Evolutionary conservation across 2,113 vertebrate genomes (phyloP).

Genomic region (Apteryx mantelli): DNA sequence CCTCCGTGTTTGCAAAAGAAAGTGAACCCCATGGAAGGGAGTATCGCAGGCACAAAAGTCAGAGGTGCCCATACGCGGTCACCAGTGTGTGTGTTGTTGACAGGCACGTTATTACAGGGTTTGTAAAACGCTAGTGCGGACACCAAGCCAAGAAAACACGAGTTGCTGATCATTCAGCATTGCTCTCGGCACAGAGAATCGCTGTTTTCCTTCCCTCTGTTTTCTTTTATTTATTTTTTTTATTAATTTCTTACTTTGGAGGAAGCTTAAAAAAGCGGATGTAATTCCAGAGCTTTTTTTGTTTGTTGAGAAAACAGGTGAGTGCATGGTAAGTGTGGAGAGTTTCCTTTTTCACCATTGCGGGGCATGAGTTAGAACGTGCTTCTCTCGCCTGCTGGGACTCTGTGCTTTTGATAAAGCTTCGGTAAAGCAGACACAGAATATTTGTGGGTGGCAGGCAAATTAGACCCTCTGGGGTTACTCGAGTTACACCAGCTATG

Average conservation of each 20-base stretch:
- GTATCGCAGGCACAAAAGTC: background rate
- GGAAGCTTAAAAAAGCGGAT: background rate
- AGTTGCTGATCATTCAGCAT: background rate
- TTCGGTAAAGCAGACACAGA: background rate
- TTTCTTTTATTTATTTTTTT: background rate
- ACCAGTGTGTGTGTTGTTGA: background rate
- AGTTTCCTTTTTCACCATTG: slow-evolving; percentile 30
- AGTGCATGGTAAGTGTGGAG: background rate
- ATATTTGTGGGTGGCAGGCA: background rate
- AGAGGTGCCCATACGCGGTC: background rate
- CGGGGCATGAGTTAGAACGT: slow-evolving; percentile 27
- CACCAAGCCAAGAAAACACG: background rate
- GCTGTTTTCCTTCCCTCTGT: background rate
- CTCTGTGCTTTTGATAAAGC: background rate
- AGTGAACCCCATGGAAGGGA: background rate
- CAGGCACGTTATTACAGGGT: background rate
- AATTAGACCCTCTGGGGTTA: background rate
- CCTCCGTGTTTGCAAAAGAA: background rate
- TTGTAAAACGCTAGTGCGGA: background rate
- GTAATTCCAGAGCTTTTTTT: background rate
- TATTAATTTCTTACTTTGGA: background rate
- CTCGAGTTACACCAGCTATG: background rate
- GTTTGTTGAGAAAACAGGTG: background rate
- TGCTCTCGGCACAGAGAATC: background rate
- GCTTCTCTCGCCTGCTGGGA: slow-evolving; percentile 19